These are phyloP conservation scores for Eupithecia inturbata DNA, from an alignment of 2,888 invertebrate genomes.

Conservation along the genomic window DNA sequence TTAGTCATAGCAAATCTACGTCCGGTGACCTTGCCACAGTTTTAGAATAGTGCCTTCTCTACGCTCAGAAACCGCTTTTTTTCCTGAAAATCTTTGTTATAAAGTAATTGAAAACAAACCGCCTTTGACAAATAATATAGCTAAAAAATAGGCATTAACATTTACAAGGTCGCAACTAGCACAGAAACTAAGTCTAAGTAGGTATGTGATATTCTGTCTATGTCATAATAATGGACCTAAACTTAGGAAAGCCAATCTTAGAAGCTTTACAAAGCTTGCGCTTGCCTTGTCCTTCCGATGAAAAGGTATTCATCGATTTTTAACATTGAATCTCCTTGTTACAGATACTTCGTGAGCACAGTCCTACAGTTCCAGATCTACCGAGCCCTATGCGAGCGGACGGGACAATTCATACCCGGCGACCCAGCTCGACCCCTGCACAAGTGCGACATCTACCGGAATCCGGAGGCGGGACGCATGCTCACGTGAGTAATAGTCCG, in stretches of 20 bases:
- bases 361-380: constrained; percentile 97
- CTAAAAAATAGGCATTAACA: neutral
- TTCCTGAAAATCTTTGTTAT: too few relatives aligned
- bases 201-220: too few relatives aligned
- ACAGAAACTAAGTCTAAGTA: too few relatives aligned
- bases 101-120: too few relatives aligned
- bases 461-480: constrained; percentile 80
- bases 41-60: neutral
- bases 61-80: too few relatives aligned
- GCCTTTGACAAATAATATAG: too few relatives aligned
- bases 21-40: neutral
- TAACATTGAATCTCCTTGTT: constrained; percentile 14
- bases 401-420: constrained; percentile 91
- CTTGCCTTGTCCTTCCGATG: too few relatives aligned
- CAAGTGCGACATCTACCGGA: constrained; percentile 95
- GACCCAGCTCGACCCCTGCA: constrained; percentile 90
- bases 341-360: constrained; percentile 96
- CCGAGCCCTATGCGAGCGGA: constrained; percentile 91
- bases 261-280: too few relatives aligned
- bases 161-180: neutral
- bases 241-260: neutral
- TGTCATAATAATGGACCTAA: neutral
- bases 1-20: neutral
- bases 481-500: neutral
- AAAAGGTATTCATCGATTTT: too few relatives aligned